Conservation (phyloP, 1,140 invertebrate genomes). For the Hyles vespertilio region DNA sequence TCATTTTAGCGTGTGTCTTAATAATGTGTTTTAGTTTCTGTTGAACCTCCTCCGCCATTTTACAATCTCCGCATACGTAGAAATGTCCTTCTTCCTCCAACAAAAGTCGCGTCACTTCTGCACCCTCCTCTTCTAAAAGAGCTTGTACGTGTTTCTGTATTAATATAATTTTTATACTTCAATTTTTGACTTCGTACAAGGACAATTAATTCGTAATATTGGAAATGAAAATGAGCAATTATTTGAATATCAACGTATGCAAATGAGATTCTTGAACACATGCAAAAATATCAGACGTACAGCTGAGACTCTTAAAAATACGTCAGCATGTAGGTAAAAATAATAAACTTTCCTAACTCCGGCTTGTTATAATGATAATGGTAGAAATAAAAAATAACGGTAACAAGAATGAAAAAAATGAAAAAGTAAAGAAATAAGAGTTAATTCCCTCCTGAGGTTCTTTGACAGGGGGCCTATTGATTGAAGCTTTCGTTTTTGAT, state of each 20-base stretch:
- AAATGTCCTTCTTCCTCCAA: constrained; percentile 91
- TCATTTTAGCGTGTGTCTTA: constrained; percentile 85
- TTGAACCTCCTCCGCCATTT: constrained; percentile 98
- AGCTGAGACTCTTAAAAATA: too few relatives aligned
- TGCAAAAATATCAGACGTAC: neutral
- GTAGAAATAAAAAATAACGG: neutral
- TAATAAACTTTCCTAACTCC: too few relatives aligned
- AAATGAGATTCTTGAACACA: neutral
- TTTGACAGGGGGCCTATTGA: neutral
- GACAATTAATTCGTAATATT: too few relatives aligned
- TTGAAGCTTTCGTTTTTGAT: too few relatives aligned
- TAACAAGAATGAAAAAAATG: neutral
- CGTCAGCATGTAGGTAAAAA: too few relatives aligned
- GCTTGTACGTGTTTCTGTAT: constrained; percentile 95
- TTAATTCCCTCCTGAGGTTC: neutral
- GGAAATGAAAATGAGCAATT: too few relatives aligned
- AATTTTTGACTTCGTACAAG: neutral
- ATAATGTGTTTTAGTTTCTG: constrained; percentile 93
- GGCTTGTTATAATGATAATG: too few relatives aligned
- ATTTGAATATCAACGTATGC: neutral
- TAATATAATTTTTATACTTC: neutral
- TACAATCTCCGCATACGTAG: constrained; percentile 98
- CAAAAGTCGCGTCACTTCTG: constrained; percentile 85
- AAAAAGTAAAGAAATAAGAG: neutral
- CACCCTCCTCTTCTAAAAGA: constrained; percentile 85